A percentile compares a stretch with the other conserved stretches of the same genome.
Evolutionary conservation across 1,140 invertebrate genomes (phyloP).

Genomic region (Heliothis virescens): DNA sequence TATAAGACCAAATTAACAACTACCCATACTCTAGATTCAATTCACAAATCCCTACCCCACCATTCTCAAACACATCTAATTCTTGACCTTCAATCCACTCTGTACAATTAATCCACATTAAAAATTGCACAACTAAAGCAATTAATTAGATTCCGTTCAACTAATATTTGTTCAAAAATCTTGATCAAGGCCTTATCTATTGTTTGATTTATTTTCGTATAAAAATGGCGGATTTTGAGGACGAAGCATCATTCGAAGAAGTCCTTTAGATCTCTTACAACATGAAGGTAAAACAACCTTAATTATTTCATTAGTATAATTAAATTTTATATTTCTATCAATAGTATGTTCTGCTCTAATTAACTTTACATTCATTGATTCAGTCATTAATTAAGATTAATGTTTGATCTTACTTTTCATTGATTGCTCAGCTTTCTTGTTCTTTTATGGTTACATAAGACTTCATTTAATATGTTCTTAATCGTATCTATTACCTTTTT

Average conservation of each 20-base stretch:
- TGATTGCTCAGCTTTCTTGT: no score
- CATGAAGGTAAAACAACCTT: constrained; percentile 39
- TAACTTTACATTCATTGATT: neutral
- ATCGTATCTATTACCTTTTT: neutral
- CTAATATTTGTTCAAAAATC: constrained; percentile 54
- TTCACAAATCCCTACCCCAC: neutral
- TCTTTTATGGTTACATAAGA: neutral
- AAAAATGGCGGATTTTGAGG: constrained; percentile 37
- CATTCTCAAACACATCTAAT: neutral
- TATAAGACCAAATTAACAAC: no score
- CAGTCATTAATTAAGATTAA: neutral
- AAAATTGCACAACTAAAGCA: constrained; percentile 56
- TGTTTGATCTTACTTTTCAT: no score
- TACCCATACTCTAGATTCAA: no score
- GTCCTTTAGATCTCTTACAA: constrained; percentile 34
- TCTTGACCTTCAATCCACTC: constrained; percentile 10
- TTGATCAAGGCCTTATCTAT: constrained; percentile 39
- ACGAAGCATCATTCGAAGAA: constrained; percentile 28
- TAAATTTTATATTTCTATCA: neutral
- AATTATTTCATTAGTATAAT: neutral
- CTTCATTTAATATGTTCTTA: neutral
- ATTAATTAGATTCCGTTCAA: constrained; percentile 51
- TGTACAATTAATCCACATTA: constrained; percentile 47
- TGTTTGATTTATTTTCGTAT: constrained; percentile 55
- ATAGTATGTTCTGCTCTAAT: constrained; percentile 3